Conservation (phyloP, 2,888 invertebrate genomes). For the Melipona bicolor region DNA sequence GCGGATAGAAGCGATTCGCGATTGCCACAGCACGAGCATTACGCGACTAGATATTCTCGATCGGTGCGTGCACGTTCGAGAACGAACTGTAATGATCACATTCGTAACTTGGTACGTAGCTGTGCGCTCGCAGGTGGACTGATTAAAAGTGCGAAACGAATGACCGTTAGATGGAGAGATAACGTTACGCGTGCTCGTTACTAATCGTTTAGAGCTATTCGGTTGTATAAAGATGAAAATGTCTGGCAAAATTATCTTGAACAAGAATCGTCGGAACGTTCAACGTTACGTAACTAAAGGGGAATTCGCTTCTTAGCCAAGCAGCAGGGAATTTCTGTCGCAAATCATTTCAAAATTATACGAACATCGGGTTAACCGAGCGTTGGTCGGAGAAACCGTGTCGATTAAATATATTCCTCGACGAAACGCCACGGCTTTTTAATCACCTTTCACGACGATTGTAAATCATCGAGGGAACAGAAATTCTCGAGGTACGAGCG, state of each 20-base stretch:
- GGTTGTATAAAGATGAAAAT: neutral
- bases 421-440: neutral
- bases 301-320: neutral
- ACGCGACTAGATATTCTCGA: neutral
- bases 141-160: slow-evolving; percentile 37
- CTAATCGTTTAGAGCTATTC: neutral
- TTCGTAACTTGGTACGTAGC: neutral
- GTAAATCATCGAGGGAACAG: slow-evolving; percentile 16
- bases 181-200: neutral
- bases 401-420: neutral
- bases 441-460: neutral
- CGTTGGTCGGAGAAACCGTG: neutral
- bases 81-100: neutral
- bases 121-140: slow-evolving; percentile 23
- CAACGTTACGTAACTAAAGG: neutral
- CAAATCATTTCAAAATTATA: neutral
- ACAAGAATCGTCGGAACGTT: neutral
- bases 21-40: slow-evolving; percentile 41
- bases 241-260: neutral
- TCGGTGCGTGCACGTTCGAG: neutral
- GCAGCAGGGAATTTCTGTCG: neutral
- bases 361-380: neutral
- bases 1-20: slow-evolving; percentile 39
- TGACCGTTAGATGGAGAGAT: neutral
- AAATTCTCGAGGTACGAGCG: slow-evolving; percentile 1